Evolutionary conservation across 2,797 vertebrate species (phyloP), one percentile per base, ranked within the genome.

Genomic region (Petrocephalus sullivani): DNA sequence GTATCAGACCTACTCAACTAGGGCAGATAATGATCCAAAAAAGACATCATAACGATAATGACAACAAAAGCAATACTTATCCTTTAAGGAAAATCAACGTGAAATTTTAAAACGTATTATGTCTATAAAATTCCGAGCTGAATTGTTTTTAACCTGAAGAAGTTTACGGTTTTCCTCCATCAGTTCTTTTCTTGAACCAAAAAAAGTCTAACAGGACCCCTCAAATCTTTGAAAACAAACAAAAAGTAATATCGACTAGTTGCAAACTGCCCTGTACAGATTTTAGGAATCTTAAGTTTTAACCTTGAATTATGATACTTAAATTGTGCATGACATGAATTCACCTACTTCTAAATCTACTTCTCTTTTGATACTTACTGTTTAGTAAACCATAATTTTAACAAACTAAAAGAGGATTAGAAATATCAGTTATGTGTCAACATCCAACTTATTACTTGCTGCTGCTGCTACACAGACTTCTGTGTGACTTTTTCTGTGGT

Each of bases 401-500:
- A 57, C 56, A 57, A 57, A 57, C 16, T 57, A 57, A 57, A 57
- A 57, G 56, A 57, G 56, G 56, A 57, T 10, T 57, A 57, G 10
- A 19, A 57, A 57, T 37, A 23, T 37, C 23, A 10, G 8, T 37
- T 67, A 67, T 46, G 75, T 81, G 33, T 46, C 19, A 3, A 51
- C 49, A 19, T 19, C 16, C 2, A 14, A 51, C 54, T 23, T 19
- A 85, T 23, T 21, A 64, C 67, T 37, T 28, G 21, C 5, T 87
- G 87, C 28, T 54, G 54, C 54, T 37, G 6, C 4, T 12, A 2
- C 9, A 75, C 12, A 14, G 12, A 28, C 23, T 53, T 67, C 49
- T 51, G 46, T 81, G 84, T 85, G n/a, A 28, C 33, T 21, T 33
- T 90, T 19, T 23, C 53, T 4, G 41, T 87, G 67, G 19, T 87